Conservation (phyloP, 2,797 vertebrate species). For the Tenualosa ilisha region DNA sequence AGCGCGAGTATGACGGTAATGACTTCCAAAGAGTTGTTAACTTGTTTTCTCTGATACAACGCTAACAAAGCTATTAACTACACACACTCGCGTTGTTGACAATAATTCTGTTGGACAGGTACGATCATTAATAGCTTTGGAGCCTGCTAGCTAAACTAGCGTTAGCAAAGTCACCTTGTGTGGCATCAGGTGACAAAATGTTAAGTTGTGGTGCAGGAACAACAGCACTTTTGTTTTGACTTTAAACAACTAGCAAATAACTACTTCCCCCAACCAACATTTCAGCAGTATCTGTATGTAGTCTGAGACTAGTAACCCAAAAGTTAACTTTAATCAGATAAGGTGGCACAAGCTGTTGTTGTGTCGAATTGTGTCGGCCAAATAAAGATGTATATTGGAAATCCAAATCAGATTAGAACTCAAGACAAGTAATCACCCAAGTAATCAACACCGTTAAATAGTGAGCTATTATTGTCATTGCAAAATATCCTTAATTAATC, state of each 20-base stretch:
- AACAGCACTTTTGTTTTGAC: not conserved
- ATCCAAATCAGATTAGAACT: not conserved
- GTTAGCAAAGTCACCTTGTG: slow-evolving; percentile 25
- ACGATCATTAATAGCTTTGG: not conserved
- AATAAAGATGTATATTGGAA: not conserved
- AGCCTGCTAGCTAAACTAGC: not conserved
- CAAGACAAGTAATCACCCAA: not conserved
- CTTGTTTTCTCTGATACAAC: not conserved
- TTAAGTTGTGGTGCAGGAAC: slow-evolving; percentile 14
- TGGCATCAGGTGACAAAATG: slow-evolving; percentile 19
- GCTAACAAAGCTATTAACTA: not conserved
- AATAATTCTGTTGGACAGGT: not conserved
- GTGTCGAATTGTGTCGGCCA: not conserved
- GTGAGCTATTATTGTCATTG: not conserved
- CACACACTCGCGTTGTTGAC: not conserved
- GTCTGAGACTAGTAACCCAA: not conserved
- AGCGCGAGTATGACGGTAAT: not conserved
- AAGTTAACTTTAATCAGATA: not conserved
- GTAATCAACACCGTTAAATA: not conserved
- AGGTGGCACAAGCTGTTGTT: not conserved
- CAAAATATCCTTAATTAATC: not conserved
- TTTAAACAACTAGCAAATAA: not conserved
- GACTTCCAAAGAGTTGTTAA: not conserved
- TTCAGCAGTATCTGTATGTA: not conserved
- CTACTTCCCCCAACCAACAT: not conserved